Conservation (phyloP, 2,113 vertebrate genomes). For the Heliornis fulica region DNA sequence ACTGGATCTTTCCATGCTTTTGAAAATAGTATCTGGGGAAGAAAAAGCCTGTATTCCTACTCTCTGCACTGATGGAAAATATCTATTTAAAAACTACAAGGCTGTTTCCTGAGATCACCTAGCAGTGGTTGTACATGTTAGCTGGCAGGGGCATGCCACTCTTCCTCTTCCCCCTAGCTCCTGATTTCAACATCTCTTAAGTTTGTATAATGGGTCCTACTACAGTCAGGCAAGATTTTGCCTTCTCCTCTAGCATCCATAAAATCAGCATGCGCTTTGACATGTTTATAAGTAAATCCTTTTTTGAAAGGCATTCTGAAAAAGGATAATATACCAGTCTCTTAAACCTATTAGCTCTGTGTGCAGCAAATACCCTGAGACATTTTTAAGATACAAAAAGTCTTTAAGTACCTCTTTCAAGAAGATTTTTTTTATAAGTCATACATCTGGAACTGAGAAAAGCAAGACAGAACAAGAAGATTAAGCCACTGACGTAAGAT, state of each 20-base stretch:
- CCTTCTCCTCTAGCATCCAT: not conserved
- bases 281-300: not conserved
- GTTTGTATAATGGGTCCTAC: not conserved
- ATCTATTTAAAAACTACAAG: not conserved
- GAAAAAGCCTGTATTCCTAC: not conserved
- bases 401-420: not conserved
- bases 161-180: not conserved
- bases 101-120: not conserved
- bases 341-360: not conserved
- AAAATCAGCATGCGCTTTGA: not conserved
- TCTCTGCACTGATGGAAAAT: not conserved
- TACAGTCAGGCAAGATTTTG: not conserved
- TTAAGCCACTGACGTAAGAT: not conserved
- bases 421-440: not conserved
- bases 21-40: not conserved
- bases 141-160: not conserved
- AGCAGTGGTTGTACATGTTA: not conserved
- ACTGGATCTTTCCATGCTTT: not conserved
- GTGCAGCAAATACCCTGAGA: not conserved
- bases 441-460: not conserved
- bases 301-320: not conserved
- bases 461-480: not conserved
- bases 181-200: not conserved
- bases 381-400: not conserved
- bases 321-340: not conserved